Base-by-base conservation (phyloP, 2,113 vertebrate species). In the Grus americana region DNA sequence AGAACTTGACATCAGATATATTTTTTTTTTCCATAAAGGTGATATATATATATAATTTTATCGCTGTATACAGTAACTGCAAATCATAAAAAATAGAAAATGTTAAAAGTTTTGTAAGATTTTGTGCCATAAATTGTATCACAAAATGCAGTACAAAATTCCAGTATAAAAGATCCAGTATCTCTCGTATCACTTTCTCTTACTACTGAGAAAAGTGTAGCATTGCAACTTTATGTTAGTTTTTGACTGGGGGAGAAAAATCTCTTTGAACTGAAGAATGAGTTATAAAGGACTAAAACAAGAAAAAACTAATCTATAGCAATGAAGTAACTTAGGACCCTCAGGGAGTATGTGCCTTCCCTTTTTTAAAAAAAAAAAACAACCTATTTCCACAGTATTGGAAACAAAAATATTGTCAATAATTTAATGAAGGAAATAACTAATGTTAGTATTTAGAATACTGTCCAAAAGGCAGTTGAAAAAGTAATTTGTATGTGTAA, bases 81-180 rank as follows among this genome's bases (percentile, higher is more conserved):
- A 80, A 67, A n/a, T 92, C 24, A 59, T 49, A 44, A 70, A 93
- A 85, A 67, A 3, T 5, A 72, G 57, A 82, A 86, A 46, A 72
- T 59, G n/a, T 91, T 29, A 8, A 76, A 76, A 34, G 21, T 46
- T 82, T 49, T 52, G 8, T 65, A 79, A 54, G 78, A 42, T 95
- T 90, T 93, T 67, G 46, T 92, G 68, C 13, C 42, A 46, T 92
- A 79, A 79, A 81, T 93, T 71, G 19, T 62, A 54, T 89, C n/a
- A 27, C 21, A 70, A 59, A 80, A 36, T 49, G 50, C n/a, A 1
- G 0, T 50, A 71, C 18, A 44, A 50, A 85, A 94, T 82, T 54
- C 21, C 70, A 73, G 26, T 42, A 38, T 67, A 36, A 90, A 65
- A 87, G n/a, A 19, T 66, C 7, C 4, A 32, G 3, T 63, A 76